These are phyloP conservation scores for Drosophila triauraria DNA, from an alignment of 1,140 invertebrate genomes.

Conservation along the genomic window DNA sequence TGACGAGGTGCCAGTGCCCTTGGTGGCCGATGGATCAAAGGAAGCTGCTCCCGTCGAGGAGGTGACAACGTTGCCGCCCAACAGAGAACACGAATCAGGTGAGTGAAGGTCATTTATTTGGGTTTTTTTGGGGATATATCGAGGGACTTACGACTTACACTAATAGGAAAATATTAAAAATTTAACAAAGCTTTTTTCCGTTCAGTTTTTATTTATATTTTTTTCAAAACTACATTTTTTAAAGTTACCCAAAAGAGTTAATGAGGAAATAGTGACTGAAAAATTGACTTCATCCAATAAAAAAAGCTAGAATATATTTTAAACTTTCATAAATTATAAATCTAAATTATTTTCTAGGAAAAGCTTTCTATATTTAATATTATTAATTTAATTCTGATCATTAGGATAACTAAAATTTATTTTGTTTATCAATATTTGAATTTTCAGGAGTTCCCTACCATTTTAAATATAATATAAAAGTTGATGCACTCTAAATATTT, in stretches of 20 bases:
- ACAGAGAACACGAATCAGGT: slow-evolving; percentile 77
- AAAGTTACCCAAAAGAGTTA: too few relatives aligned
- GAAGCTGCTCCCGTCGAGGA: slow-evolving; percentile 43
- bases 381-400: neutral
- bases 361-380: neutral
- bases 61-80: slow-evolving; percentile 63
- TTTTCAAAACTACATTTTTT: too few relatives aligned
- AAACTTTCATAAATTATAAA: too few relatives aligned
- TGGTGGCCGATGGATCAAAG: slow-evolving; percentile 14
- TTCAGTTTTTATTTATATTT: too few relatives aligned
- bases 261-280: too few relatives aligned
- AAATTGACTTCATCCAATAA: too few relatives aligned
- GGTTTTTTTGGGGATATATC: neutral
- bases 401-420: accelerated
- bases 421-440: neutral
- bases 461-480: neutral
- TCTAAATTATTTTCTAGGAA: neutral
- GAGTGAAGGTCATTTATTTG: slow-evolving; percentile 39
- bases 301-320: too few relatives aligned
- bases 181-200: too few relatives aligned
- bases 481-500: neutral
- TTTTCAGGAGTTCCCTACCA: neutral
- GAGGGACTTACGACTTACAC: neutral
- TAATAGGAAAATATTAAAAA: too few relatives aligned
- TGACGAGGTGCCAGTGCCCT: slow-evolving; percentile 10